These are phyloP conservation scores for Platyura marginata DNA, from an alignment of 1,140 invertebrate genomes.

Conservation along the genomic window DNA sequence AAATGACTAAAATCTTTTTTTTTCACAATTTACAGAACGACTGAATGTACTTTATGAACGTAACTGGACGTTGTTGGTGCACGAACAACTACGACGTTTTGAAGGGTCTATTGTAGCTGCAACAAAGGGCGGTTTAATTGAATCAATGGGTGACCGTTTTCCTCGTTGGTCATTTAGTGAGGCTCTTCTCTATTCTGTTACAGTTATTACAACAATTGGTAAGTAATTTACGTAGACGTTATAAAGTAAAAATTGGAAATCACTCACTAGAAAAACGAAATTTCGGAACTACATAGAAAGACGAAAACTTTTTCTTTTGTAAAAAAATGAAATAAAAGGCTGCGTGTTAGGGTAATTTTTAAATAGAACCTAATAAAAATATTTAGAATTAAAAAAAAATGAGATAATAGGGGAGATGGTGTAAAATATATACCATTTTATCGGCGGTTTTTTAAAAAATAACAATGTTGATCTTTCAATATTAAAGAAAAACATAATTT, in stretches of 20 bases:
- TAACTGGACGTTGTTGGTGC: slow-evolving; percentile 62
- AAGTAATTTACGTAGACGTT: not conserved
- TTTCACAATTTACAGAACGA: slow-evolving; percentile 36
- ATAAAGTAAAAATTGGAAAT: not conserved
- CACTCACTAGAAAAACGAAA: not conserved
- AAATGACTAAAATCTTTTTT: slow-evolving; percentile 1
- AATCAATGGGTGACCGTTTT: slow-evolving; percentile 20
- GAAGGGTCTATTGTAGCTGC: slow-evolving; percentile 57
- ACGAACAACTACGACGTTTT: slow-evolving; percentile 53
- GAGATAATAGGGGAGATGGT: too few species aligned
- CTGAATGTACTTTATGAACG: slow-evolving; percentile 63
- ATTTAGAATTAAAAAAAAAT: too few species aligned
- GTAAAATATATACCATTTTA: too few species aligned
- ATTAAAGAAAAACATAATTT: too few species aligned
- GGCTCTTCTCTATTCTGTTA: slow-evolving; percentile 62
- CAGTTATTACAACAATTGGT: slow-evolving; percentile 74
- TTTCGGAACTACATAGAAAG: not conserved
- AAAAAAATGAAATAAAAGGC: too few species aligned
- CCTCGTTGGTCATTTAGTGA: slow-evolving; percentile 57
- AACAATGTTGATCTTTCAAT: too few species aligned
- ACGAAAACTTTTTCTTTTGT: too few species aligned
- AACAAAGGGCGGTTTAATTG: slow-evolving; percentile 30
- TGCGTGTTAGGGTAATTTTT: too few species aligned
- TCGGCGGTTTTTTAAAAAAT: too few species aligned
- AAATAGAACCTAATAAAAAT: too few species aligned